A percentile compares a stretch with the other conserved stretches of the same genome.
These are phyloP conservation scores for Cristatella mucedo DNA, from an alignment of 2,888 invertebrate species.

Conservation along the genomic window DNA sequence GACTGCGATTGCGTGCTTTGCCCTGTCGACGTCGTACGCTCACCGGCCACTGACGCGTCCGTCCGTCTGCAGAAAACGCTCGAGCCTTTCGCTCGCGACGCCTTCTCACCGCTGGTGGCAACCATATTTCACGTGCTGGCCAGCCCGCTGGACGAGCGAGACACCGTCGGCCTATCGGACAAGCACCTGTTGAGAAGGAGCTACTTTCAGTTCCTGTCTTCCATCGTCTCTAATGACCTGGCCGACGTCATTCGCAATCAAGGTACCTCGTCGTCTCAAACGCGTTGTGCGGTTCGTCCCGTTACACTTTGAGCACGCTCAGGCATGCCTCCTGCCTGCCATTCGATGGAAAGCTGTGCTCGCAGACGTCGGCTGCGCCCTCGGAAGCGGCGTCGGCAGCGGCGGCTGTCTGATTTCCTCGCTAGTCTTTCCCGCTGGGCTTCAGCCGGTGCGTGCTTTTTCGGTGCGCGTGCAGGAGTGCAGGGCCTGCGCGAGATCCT, in stretches of 20 bases:
- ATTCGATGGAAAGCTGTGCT: too few species aligned
- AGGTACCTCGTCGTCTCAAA: slow-evolving; percentile 21
- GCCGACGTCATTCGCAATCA: slow-evolving; percentile 37
- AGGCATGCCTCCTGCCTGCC: too few species aligned
- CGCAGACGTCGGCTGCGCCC: too few species aligned
- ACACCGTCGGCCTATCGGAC: slow-evolving; percentile 41
- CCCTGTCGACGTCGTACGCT: too few species aligned
- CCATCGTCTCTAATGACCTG: slow-evolving; percentile 41
- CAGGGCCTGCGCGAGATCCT: slow-evolving; percentile 38
- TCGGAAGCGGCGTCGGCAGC: too few species aligned
- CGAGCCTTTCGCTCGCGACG: slow-evolving; percentile 41
- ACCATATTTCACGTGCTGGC: slow-evolving; percentile 40
- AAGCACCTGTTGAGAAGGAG: slow-evolving; percentile 40
- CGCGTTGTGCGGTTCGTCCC: too few species aligned
- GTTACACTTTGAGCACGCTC: too few species aligned
- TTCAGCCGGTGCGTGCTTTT: too few species aligned
- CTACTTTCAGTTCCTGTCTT: slow-evolving; percentile 42
- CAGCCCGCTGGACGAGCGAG: slow-evolving; percentile 39
- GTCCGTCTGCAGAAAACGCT: slow-evolving; percentile 38
- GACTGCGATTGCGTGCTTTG: too few species aligned
- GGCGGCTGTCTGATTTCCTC: too few species aligned
- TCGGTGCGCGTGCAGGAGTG: slow-evolving; percentile 24
- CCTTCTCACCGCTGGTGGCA: slow-evolving; percentile 42
- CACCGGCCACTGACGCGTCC: too few species aligned
- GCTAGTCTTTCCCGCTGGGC: too few species aligned